phyloP scores from a whole-genome alignment of 2,888 invertebrate genomes.

The Brachyopa scutellaris region DNA sequence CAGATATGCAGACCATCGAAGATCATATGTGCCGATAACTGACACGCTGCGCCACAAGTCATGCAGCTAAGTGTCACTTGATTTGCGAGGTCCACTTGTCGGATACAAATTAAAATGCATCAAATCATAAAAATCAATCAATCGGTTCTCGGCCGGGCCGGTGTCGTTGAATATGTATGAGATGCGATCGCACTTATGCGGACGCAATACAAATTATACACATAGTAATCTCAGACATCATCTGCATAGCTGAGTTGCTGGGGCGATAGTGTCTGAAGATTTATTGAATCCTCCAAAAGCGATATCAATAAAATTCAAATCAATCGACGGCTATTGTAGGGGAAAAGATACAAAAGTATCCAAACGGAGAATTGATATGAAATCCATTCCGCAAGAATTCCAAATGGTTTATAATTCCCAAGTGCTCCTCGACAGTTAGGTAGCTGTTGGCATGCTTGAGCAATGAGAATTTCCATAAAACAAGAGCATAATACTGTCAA shows the following conservation, averaged over 20 bases:
- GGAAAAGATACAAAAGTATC: not conserved
- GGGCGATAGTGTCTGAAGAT: constrained; percentile 27
- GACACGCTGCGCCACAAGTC: constrained; percentile 30
- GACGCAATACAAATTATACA: constrained; percentile 50
- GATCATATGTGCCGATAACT: constrained; percentile 21
- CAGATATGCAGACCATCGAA: constrained; percentile 8
- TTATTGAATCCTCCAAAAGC: constrained; percentile 45
- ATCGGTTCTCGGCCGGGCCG: constrained; percentile 18
- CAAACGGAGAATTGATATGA: not conserved
- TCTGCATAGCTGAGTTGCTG: constrained; percentile 53
- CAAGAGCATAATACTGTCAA: constrained; percentile 56
- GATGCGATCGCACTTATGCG: constrained; percentile 44
- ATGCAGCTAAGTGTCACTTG: constrained; percentile 55
- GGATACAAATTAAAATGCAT: constrained; percentile 66
- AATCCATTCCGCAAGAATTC: constrained; percentile 59
- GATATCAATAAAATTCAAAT: constrained; percentile 58
- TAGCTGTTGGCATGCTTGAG: constrained; percentile 39
- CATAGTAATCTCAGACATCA: constrained; percentile 38
- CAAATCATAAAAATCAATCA: constrained; percentile 68
- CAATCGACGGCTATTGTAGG: constrained; percentile 7
- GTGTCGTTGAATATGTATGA: constrained; percentile 55
- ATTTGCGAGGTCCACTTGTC: constrained; percentile 61
- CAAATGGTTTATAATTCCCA: constrained; percentile 59
- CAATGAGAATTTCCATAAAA: constrained; percentile 69
- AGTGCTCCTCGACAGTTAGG: too few relatives aligned